Conservation (phyloP, 2,113 vertebrate species). For the Oreochromis tanganicae region DNA sequence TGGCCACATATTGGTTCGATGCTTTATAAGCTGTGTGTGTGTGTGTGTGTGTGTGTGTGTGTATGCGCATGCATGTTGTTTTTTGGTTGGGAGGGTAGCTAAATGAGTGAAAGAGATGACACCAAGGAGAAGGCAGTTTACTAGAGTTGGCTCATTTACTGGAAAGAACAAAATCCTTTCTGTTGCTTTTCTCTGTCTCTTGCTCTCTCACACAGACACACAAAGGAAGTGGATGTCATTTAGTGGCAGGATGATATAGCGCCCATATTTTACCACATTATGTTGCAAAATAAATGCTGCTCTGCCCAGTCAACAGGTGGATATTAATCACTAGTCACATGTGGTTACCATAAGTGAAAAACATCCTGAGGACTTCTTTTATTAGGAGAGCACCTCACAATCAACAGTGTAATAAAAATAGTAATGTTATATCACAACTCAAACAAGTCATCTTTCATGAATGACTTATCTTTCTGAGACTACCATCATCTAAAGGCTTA, state of each 20-base stretch:
- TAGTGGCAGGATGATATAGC: background rate
- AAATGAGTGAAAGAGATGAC: background rate
- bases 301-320: background rate
- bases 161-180: slow-evolving; percentile 5
- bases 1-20: background rate
- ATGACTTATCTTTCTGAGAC: background rate
- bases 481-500: background rate
- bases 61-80: background rate
- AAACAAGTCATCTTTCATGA: background rate
- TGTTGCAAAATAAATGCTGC: background rate
- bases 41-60: rapidly evolving
- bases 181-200: background rate
- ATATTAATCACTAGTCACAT: background rate
- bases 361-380: background rate
- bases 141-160: background rate
- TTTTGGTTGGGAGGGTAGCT: background rate
- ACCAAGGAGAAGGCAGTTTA: background rate
- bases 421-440: background rate
- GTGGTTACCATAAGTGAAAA: background rate
- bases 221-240: background rate
- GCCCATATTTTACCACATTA: background rate
- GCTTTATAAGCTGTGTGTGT: background rate
- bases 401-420: background rate
- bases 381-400: background rate
- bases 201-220: background rate